These are phyloP conservation scores for Psococerastis gibbosa DNA, from an alignment of 2,888 invertebrate species.

Conservation along the genomic window DNA sequence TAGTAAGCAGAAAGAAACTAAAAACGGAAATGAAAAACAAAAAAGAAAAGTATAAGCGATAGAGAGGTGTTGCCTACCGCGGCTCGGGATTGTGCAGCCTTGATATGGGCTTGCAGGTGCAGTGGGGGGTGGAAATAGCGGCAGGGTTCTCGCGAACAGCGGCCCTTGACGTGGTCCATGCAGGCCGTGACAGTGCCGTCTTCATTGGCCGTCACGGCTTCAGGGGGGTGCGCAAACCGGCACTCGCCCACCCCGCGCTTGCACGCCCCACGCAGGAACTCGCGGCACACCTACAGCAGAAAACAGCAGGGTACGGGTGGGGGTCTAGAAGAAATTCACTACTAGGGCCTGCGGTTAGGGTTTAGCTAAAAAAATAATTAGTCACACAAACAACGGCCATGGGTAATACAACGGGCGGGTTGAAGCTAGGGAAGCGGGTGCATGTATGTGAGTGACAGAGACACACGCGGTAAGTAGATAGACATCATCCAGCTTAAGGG, in stretches of 20 bases:
- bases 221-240: constrained; percentile 97
- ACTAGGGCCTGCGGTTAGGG: constrained; percentile 2
- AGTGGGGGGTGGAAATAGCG: constrained; percentile 99
- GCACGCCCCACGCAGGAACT: constrained; percentile 97
- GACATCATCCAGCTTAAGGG: too few species aligned
- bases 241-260: constrained; percentile 94
- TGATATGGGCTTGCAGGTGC: constrained; percentile 98
- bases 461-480: too few species aligned
- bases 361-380: constrained; percentile 8
- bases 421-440: constrained; percentile 8
- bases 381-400: constrained; percentile 7
- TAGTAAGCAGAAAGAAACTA: constrained; percentile 1
- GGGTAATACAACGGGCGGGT: background rate
- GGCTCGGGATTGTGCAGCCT: constrained; percentile 77
- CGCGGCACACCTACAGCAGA: constrained; percentile 83
- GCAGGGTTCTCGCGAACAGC: constrained; percentile 98
- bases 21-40: constrained; percentile 25
- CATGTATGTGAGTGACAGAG: constrained; percentile 2
- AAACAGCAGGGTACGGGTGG: constrained; percentile 24
- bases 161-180: constrained; percentile 99
- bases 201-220: constrained; percentile 89
- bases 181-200: constrained; percentile 99
- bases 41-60: constrained; percentile 28
- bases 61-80: constrained; percentile 30
- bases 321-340: constrained; percentile 9